Percentiles rank a stretch among this genome's conserved stretches.
Evolutionary conservation across 1,140 invertebrate species (phyloP).

Genomic region (Procambarus virginalis): DNA sequence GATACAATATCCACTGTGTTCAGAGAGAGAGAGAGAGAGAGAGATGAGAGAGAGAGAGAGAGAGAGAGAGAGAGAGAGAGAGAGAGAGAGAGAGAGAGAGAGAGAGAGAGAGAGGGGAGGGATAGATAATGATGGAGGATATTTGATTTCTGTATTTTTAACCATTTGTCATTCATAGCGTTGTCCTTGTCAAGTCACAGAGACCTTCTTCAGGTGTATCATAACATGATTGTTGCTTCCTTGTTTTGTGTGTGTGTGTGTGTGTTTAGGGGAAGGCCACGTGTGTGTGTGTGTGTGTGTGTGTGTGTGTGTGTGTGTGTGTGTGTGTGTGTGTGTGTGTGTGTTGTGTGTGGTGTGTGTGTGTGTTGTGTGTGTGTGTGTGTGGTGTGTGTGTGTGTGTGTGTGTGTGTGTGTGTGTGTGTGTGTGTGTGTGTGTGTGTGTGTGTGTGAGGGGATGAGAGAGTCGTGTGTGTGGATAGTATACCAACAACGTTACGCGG

Average conservation of each 20-base stretch:
- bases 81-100: background rate
- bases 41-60: background rate
- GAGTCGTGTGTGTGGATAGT: too few relatives aligned
- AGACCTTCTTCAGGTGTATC: background rate
- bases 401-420: slow-evolving; percentile 1
- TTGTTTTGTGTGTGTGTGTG: slow-evolving; percentile 5
- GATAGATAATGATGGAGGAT: too few relatives aligned
- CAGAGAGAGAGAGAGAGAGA: background rate
- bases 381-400: background rate
- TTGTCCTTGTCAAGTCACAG: background rate
- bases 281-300: background rate
- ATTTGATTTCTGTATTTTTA: too few relatives aligned
- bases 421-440: background rate
- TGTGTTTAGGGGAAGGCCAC: too few relatives aligned
- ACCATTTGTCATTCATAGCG: background rate
- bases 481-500: too few relatives aligned
- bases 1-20: background rate
- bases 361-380: background rate
- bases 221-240: background rate
- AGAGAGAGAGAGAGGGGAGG: background rate
- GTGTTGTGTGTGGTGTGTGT: slow-evolving; percentile 2
- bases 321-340: too few relatives aligned
- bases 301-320: too few relatives aligned
- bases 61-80: background rate
- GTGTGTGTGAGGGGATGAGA: background rate